Evolutionary conservation across 2,888 invertebrate genomes (phyloP), one percentile per base, ranked within the genome.

Genomic region (Deroplatys truncata): DNA sequence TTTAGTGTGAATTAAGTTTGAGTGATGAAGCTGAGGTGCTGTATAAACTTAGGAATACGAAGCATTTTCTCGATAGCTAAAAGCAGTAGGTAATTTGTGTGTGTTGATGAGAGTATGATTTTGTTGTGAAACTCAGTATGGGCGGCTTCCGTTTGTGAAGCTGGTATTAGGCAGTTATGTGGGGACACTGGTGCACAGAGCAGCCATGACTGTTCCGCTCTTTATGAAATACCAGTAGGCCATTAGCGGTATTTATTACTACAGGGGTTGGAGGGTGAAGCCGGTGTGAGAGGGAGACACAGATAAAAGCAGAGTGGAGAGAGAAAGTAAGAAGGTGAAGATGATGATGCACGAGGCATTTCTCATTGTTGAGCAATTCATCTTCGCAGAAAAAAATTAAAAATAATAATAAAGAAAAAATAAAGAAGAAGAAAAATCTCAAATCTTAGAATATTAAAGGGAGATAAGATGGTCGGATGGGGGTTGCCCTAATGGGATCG

Each of bases 201-300:
- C 82, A 72, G 56, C 56, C 56, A 72, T 72, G 56, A 72, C 29
- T 29, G 83, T 86, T 90, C 56, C 82, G 88, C 90, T 82, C 88
- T 93, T 93, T 93, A 93, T 93, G 93, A 93, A 93, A 93, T 93
- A 93, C 93, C 93, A 92, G 92, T 92, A 93, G 92, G 93, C 93
- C 93, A 93, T 93, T 93, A 93, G 93, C 92, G 92, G 92, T 92
- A 93, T 93, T 93, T 93, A 93, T 93, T 90, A 89, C 90, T 86
- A 84, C 31, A 88, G 90, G 82, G 31, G 84, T 89, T 87, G 56
- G 84, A 56, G 89, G 43, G 86, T 25, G 85, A 25, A 49, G 49
- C n/a, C 28, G 25, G 85, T 49, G 43, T 13, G 43, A 56, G 85
- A 82, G 82, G 82, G 82, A 85, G 86, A 86, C 29, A 20, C 28